A percentile compares a stretch with the other conserved stretches of the same genome.
These are phyloP conservation scores for Dicrurus megarhynchus DNA, from an alignment of 2,113 vertebrate species.

Conservation along the genomic window DNA sequence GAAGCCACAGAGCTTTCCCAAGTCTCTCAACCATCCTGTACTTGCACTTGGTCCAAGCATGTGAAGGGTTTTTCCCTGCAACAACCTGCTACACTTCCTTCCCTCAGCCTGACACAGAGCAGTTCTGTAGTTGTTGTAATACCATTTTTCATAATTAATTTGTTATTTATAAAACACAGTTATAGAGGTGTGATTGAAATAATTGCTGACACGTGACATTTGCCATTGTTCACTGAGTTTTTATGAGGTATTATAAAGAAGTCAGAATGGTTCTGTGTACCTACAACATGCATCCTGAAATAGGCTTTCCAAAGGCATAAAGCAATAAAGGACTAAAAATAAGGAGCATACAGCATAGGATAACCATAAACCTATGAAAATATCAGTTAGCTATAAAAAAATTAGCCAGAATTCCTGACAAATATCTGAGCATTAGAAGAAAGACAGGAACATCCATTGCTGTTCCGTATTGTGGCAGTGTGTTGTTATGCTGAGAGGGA, in stretches of 20 bases:
- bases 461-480: not conserved
- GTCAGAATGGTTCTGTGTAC: not conserved
- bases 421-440: not conserved
- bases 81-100: not conserved
- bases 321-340: not conserved
- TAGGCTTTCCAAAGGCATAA: not conserved
- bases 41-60: not conserved
- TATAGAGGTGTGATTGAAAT: not conserved
- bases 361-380: not conserved
- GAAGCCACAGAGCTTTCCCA: not conserved
- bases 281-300: not conserved
- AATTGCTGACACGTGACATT: not conserved
- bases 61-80: not conserved
- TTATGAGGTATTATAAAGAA: not conserved
- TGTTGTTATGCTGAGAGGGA: not conserved
- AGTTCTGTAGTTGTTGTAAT: not conserved
- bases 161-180: not conserved
- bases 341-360: not conserved
- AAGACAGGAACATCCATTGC: not conserved
- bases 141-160: not conserved
- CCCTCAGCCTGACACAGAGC: not conserved
- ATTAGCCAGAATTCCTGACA: not conserved
- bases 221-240: not conserved
- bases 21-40: not conserved
- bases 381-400: not conserved